A percentile compares a stretch with the other conserved stretches of the same genome.
Conservation (phyloP, 2,888 invertebrate genomes). For the Rhorus exstirpatorius region DNA sequence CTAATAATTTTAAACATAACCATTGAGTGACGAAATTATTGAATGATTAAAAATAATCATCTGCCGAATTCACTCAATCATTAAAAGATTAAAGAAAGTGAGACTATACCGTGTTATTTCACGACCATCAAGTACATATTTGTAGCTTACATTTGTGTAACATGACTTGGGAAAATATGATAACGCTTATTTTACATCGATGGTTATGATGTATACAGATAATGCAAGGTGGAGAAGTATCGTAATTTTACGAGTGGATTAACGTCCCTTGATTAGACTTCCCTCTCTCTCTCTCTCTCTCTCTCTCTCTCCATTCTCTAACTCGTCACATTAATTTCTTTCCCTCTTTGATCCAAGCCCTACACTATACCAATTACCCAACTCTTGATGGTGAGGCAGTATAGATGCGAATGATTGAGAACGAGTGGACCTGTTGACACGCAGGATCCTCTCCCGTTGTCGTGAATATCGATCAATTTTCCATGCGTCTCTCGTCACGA, state of each 20-base stretch:
- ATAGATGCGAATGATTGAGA: conserved; percentile 46
- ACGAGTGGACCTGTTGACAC: conserved; percentile 44
- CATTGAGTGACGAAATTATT: too few species aligned
- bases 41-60: too few species aligned
- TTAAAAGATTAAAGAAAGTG: too few species aligned
- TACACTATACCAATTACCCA: conserved; percentile 12
- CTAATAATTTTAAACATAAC: too few species aligned
- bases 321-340: conserved; percentile 48
- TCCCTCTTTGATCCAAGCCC: conserved; percentile 59
- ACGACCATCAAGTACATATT: too few species aligned
- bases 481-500: conserved; percentile 39
- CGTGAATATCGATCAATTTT: conserved; percentile 20
- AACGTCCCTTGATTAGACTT: conserved; percentile 54
- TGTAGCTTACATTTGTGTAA: not conserved
- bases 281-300: conserved; percentile 55
- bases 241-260: conserved; percentile 58
- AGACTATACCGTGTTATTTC: too few species aligned
- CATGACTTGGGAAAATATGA: not conserved
- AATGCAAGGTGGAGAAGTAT: not conserved
- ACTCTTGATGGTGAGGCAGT: conserved; percentile 19
- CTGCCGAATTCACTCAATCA: too few species aligned
- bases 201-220: not conserved
- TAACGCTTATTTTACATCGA: not conserved
- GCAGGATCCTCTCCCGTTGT: conserved; percentile 14
- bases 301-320: not conserved